Conservation (phyloP, 1,140 invertebrate species). For the Trinorchestia longiramus region DNA sequence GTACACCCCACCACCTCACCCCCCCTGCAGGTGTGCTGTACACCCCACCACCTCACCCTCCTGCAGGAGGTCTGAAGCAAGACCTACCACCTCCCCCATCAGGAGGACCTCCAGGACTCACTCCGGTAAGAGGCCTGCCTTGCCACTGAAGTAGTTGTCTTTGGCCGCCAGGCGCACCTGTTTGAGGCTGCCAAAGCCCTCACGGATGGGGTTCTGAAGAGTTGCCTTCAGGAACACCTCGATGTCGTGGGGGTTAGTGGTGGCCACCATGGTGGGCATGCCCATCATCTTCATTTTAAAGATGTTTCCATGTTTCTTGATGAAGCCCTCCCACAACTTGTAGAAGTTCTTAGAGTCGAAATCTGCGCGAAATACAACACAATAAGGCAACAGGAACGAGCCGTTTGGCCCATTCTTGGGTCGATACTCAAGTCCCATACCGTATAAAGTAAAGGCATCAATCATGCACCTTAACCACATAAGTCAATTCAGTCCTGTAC, state of each 20-base stretch:
- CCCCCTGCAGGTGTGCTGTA: no score
- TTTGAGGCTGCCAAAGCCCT: neutral
- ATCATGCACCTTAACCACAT: no score
- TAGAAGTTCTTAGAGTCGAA: neutral
- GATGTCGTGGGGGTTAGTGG: conserved; percentile 44
- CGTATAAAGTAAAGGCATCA: no score
- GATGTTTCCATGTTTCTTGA: neutral
- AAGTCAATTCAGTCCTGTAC: no score
- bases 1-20: no score
- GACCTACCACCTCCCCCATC: neutral
- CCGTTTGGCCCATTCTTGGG: no score
- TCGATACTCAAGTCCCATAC: no score
- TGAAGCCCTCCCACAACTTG: neutral
- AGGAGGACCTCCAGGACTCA: neutral
- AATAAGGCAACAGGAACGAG: no score
- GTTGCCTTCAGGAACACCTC: conserved; percentile 49
- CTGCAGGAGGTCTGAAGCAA: no score
- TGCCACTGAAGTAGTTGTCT: conserved; percentile 25
- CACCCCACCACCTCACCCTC: no score
- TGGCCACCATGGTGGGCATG: neutral
- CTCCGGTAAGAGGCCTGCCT: neutral
- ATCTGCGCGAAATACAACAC: no score
- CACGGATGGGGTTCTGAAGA: conserved; percentile 53
- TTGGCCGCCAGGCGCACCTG: neutral
- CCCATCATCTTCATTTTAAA: neutral